phyloP scores from a whole-genome alignment of 2,888 invertebrate genomes.

The Mactromeris polynyma region DNA sequence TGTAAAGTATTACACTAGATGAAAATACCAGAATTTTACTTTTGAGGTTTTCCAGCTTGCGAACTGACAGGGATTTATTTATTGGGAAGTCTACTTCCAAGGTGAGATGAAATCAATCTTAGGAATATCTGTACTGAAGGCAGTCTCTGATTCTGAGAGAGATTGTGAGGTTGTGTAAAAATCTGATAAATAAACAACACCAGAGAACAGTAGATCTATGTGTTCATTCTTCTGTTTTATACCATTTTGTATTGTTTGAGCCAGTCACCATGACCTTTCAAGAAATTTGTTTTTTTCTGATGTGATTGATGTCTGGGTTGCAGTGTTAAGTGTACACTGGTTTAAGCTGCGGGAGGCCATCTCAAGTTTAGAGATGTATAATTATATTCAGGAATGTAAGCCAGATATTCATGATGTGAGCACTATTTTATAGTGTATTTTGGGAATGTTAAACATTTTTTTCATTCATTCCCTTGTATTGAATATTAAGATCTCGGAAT shows the following conservation, averaged over 20 bases:
- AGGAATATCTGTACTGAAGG: slow-evolving; percentile 22
- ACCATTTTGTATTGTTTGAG: neutral
- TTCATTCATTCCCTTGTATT: neutral
- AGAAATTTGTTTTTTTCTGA: neutral
- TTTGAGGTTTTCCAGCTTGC: slow-evolving; percentile 29
- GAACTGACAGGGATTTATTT: slow-evolving; percentile 32
- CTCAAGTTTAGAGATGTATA: neutral
- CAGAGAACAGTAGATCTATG: slow-evolving; percentile 8
- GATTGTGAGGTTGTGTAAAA: slow-evolving; percentile 25
- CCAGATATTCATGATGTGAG: neutral
- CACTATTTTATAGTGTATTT: neutral
- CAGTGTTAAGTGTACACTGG: neutral
- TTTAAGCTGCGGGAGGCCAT: neutral
- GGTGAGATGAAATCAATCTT: slow-evolving; percentile 26
- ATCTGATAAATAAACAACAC: slow-evolving; percentile 15
- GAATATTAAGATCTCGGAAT: too few relatives aligned
- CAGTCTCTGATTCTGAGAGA: slow-evolving; percentile 25
- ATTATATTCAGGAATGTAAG: neutral
- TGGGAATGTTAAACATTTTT: neutral
- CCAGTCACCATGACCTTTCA: neutral
- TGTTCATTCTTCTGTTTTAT: neutral
- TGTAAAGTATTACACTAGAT: neutral
- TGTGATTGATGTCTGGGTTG: neutral
- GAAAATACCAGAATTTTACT: slow-evolving; percentile 18
- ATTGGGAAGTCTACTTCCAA: slow-evolving; percentile 1